Conservation (phyloP, 2,888 invertebrate genomes). For the Deilephila porcellus region DNA sequence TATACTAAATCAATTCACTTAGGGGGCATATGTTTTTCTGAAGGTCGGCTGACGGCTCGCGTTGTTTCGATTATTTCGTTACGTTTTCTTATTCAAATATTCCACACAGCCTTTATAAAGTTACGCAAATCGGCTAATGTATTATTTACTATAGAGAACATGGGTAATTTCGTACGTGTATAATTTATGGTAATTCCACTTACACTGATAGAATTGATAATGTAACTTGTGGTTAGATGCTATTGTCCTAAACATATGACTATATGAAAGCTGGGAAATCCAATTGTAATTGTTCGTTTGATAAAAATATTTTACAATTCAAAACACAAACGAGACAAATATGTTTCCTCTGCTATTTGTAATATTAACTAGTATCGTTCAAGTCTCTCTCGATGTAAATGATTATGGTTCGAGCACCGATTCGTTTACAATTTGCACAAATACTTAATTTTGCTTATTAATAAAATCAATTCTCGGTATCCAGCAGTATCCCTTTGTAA, state of each 20-base stretch:
- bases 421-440: neutral
- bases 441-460: neutral
- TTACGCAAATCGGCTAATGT: neutral
- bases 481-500: no score
- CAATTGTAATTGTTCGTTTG: no score
- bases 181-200: neutral
- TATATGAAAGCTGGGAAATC: no score
- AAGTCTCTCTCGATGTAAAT: no score
- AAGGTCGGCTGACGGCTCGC: constrained; percentile 8
- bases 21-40: constrained; percentile 15
- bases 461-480: no score
- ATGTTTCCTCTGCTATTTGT: no score
- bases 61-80: constrained; percentile 2
- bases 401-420: no score
- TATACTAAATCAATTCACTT: constrained; percentile 6
- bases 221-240: neutral
- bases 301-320: no score
- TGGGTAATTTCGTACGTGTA: neutral
- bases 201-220: constrained; percentile 3
- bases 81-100: constrained; percentile 20
- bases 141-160: neutral
- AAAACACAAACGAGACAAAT: no score
- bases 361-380: no score
- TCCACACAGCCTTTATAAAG: neutral
- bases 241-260: no score